Evolutionary conservation across 2,888 invertebrate species (phyloP), one percentile per base, ranked within the genome.

Genomic region (Andrena trimmerana): DNA sequence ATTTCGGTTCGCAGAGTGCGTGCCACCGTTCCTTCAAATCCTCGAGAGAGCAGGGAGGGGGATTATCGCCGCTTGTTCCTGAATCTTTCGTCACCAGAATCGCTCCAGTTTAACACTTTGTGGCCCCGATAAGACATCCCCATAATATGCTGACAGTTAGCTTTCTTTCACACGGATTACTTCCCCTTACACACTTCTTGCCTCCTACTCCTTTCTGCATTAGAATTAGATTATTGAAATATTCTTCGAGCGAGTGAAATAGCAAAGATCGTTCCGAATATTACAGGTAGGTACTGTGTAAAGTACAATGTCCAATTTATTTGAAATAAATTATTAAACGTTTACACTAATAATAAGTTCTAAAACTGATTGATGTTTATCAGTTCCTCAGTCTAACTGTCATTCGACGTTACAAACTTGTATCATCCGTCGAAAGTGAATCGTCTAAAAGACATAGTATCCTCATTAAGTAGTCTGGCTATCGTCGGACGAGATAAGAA

Each of bases 11-110:
- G 27, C 85, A n/a, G 81, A 70, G 70, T 85, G 78, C 73, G 68
- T 63, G 74, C 63, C 33, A 36, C 24, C 66, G 77, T 62, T 81
- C 80, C 67, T 80, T 77, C 66, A 78, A 86, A 86, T 81, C 77
- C 87, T 73, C 84, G 2, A 20, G 83, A 71, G 79, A 78, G 33
- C 50, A 29, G 36, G 60, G 77, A 27, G n/a, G 54, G 31, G 52
- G 60, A 79, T 84, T 69, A 72, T 80, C 67, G 78, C 60, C 54
- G 60, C 48, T 66, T 36, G 20, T 63, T 71, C 50, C 42, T 6
- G n/a, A 79, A 60, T 27, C 63, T 72, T 68, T 62, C 24, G 27
- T 27, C 57, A 50, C 33, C 36, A 3, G 16, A 60, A 59, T 65
- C 60, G 68, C 20, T 20, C 54, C 52, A 54, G 27, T 83, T 65